Percentiles rank a stretch among this genome's conserved stretches.
Conservation (phyloP, 1,140 invertebrate genomes). For the Venustaconcha ellipsiformis region DNA sequence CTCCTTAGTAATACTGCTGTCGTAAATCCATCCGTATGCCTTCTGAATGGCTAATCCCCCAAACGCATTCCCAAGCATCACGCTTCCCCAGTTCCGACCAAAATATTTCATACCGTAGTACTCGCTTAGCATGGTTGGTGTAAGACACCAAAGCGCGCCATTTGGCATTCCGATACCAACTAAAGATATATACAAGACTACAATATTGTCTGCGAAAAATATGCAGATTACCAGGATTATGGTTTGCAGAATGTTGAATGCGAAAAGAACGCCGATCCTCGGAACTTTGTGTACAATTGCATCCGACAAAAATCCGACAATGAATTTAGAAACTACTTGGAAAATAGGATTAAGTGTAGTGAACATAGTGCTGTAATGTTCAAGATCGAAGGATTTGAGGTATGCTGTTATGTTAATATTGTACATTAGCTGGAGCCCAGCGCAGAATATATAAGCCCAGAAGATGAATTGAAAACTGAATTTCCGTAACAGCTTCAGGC, state of each 20-base stretch:
- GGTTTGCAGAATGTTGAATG: constrained; percentile 48
- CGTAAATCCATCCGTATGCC: constrained; percentile 51
- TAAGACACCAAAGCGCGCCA: constrained; percentile 59
- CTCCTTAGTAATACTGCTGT: constrained; percentile 32
- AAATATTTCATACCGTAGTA: constrained; percentile 58
- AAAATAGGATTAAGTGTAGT: constrained; percentile 50
- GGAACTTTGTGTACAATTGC: constrained; percentile 46
- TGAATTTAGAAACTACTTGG: constrained; percentile 49
- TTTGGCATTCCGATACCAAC: constrained; percentile 54
- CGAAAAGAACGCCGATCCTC: constrained; percentile 39
- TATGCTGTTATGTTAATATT: constrained; percentile 56
- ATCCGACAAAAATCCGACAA: constrained; percentile 50
- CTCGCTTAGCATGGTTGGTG: constrained; percentile 58
- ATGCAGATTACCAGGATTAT: constrained; percentile 39
- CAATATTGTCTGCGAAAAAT: constrained; percentile 43
- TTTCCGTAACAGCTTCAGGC: constrained; percentile 37
- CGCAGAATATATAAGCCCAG: constrained; percentile 55
- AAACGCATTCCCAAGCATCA: constrained; percentile 56
- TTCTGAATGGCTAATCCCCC: constrained; percentile 48
- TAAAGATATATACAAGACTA: constrained; percentile 39
- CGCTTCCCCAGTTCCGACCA: constrained; percentile 55
- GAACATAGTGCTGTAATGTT: constrained; percentile 50
- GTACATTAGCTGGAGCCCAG: constrained; percentile 55
- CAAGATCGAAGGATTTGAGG: constrained; percentile 49
- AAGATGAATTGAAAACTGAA: constrained; percentile 56